Conservation (phyloP, 2,888 invertebrate genomes). For the Eupithecia abbreviata region DNA sequence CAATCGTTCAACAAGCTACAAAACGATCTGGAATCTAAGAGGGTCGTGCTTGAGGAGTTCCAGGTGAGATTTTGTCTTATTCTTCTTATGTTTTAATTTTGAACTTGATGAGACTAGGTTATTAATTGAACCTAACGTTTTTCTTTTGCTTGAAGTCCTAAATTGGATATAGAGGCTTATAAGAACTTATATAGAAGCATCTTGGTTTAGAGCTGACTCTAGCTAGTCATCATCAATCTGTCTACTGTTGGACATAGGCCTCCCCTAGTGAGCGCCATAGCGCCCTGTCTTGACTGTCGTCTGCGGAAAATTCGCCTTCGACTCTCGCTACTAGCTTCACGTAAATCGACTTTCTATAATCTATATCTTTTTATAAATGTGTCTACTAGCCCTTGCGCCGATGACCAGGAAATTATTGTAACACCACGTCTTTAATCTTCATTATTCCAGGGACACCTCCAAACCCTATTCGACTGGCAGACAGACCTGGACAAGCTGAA, state of each 20-base stretch:
- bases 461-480: slow-evolving; percentile 96
- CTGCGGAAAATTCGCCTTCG: too few relatives aligned
- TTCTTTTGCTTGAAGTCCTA: background rate
- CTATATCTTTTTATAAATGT: background rate
- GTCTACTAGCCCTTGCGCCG: background rate
- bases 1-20: slow-evolving; percentile 95
- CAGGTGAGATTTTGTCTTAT: slow-evolving; percentile 76
- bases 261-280: too few relatives aligned
- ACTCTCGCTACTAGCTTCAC: background rate
- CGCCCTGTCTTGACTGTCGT: too few relatives aligned
- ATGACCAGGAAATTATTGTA: background rate
- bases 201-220: background rate
- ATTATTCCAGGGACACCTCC: slow-evolving; percentile 88
- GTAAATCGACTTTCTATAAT: background rate
- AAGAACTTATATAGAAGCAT: too few relatives aligned
- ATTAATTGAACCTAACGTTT: background rate
- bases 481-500: slow-evolving; percentile 94
- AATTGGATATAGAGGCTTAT: too few relatives aligned
- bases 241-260: too few relatives aligned
- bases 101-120: background rate
- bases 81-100: background rate
- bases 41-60: slow-evolving; percentile 95
- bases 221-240: too few relatives aligned
- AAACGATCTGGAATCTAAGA: slow-evolving; percentile 94
- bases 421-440: background rate